Percentiles rank a stretch among this genome's conserved stretches.
phyloP scores from a whole-genome alignment of 2,888 invertebrate species.

The Anorthoa munda region DNA sequence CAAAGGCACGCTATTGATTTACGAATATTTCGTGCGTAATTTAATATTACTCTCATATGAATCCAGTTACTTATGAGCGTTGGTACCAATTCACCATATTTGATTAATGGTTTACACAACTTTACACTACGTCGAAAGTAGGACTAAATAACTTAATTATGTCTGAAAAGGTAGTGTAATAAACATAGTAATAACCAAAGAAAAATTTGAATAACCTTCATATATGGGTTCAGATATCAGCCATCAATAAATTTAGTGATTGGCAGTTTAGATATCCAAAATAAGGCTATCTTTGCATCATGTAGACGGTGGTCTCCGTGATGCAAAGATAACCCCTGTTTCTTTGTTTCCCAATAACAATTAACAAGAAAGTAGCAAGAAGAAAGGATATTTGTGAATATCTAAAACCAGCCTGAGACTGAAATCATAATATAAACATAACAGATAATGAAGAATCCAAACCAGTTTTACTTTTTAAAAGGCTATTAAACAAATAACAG shows the following conservation, averaged over 20 bases:
- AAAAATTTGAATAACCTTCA: neutral
- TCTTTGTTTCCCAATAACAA: neutral
- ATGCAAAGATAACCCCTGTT: no score
- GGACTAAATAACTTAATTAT: slow-evolving; percentile 39
- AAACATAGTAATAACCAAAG: neutral
- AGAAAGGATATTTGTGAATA: neutral
- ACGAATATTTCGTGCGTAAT: slow-evolving; percentile 59
- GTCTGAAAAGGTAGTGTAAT: neutral
- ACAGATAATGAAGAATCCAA: no score
- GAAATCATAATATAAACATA: no score
- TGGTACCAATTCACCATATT: slow-evolving; percentile 58
- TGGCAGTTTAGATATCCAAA: neutral
- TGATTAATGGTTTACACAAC: slow-evolving; percentile 63
- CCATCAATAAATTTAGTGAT: neutral
- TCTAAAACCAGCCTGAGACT: no score
- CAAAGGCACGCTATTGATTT: slow-evolving; percentile 64
- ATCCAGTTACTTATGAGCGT: slow-evolving; percentile 64
- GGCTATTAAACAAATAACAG: no score
- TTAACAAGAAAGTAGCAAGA: neutral
- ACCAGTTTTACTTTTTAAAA: no score
- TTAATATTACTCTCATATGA: slow-evolving; percentile 60
- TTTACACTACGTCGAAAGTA: slow-evolving; percentile 30
- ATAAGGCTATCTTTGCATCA: neutral
- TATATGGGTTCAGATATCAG: neutral
- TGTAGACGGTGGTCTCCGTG: no score